phyloP scores from a whole-genome alignment of 2,888 invertebrate genomes.

The Campoplex capitator region DNA sequence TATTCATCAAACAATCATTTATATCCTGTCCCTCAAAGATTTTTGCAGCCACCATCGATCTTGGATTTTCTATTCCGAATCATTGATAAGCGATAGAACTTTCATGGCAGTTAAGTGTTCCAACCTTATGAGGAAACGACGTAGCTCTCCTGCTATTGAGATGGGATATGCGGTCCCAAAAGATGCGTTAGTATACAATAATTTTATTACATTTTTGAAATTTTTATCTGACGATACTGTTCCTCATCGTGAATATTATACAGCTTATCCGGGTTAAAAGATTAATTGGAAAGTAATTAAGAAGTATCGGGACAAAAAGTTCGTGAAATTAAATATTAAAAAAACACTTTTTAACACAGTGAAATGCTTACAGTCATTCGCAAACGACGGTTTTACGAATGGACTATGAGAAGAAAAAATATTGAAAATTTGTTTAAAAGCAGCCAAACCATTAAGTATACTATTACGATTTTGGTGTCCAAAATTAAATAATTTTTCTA shows the following conservation, averaged over 20 bases:
- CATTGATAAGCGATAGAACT: slow-evolving; percentile 80
- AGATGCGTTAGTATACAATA: slow-evolving; percentile 73
- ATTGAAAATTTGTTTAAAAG: no score
- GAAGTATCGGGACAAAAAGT: no score
- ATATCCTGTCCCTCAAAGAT: slow-evolving; percentile 78
- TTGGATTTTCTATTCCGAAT: slow-evolving; percentile 85
- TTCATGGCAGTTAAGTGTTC: slow-evolving; percentile 81
- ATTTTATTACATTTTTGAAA: slow-evolving; percentile 9
- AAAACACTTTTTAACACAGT: no score
- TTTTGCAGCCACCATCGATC: slow-evolving; percentile 86
- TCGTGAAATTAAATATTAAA: no score
- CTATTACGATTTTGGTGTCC: no score
- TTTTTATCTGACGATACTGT: neutral
- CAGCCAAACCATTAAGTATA: no score
- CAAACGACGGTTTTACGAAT: no score
- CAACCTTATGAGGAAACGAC: neutral
- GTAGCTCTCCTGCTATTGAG: slow-evolving; percentile 3
- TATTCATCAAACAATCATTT: slow-evolving; percentile 28
- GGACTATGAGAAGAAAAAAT: no score
- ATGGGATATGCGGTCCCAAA: slow-evolving; percentile 78
- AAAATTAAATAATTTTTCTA: no score
- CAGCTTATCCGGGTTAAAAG: no score
- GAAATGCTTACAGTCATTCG: no score
- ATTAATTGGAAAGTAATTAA: no score
- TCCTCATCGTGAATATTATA: neutral